Evolutionary conservation across 2,113 vertebrate species (phyloP).

Genomic region (Mustela lutreola): DNA sequence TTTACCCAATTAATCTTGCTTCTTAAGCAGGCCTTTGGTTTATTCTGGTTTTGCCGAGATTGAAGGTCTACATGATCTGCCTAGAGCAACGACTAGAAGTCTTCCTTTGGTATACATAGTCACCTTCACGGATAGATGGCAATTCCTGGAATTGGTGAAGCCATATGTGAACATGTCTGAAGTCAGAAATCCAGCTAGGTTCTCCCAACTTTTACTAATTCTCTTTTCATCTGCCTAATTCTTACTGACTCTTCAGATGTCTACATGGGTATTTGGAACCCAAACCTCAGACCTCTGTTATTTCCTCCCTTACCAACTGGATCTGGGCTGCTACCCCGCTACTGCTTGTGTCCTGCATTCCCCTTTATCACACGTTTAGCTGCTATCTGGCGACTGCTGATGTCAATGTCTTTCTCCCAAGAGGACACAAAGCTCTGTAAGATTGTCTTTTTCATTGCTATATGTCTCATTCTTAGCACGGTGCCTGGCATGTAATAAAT

Average conservation of each 20-base stretch:
- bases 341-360: rapidly evolving
- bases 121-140: neutral
- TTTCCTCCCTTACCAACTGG: neutral
- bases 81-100: neutral
- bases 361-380: neutral
- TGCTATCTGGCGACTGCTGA: neutral
- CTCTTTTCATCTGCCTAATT: neutral
- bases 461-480: neutral
- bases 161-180: neutral
- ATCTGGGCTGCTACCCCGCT: neutral
- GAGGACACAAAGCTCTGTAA: neutral
- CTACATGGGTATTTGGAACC: neutral
- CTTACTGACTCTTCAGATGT: neutral
- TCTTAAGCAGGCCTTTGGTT: neutral
- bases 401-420: neutral
- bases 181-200: neutral
- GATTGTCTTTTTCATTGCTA: neutral
- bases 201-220: neutral
- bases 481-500: neutral
- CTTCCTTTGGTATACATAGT: neutral
- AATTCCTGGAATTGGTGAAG: neutral
- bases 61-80: neutral
- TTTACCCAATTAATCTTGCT: neutral
- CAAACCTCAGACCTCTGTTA: neutral
- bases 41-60: neutral